These are phyloP conservation scores for Nothoprocta pentlandii DNA, from an alignment of 2,113 vertebrate genomes.

Conservation along the genomic window DNA sequence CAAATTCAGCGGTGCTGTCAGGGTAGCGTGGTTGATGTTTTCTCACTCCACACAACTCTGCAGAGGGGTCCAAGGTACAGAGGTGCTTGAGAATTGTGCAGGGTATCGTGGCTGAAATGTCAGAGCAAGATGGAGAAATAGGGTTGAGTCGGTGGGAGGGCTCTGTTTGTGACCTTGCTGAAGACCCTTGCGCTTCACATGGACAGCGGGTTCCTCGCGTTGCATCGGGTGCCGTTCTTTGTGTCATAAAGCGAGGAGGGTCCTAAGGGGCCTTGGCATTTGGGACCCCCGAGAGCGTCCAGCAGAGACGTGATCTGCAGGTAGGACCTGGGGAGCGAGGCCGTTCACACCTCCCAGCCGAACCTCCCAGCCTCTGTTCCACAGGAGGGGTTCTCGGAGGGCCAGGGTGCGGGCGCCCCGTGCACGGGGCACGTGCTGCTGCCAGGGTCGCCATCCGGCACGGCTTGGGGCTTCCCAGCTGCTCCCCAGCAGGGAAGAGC, in stretches of 20 bases:
- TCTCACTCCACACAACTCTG: background rate
- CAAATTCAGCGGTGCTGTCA: background rate
- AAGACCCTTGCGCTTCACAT: background rate
- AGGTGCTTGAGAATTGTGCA: background rate
- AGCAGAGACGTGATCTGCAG: background rate
- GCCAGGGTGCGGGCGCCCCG: background rate
- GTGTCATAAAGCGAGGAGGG: background rate
- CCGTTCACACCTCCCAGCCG: background rate
- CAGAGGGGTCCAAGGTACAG: background rate
- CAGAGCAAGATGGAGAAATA: background rate
- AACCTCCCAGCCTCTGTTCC: background rate
- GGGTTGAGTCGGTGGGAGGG: background rate
- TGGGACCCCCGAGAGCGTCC: background rate
- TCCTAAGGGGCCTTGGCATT: background rate
- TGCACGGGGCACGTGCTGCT: background rate
- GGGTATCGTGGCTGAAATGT: background rate
- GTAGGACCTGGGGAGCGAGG: background rate
- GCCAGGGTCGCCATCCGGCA: background rate
- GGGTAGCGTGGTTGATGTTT: background rate
- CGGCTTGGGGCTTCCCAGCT: background rate
- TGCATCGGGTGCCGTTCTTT: background rate
- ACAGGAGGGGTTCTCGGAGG: background rate
- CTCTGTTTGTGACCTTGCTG: background rate
- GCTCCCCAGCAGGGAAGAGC: rapidly evolving
- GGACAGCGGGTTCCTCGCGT: background rate